These are phyloP conservation scores for Thereva nobilitata DNA, from an alignment of 2,888 invertebrate species.

Conservation along the genomic window DNA sequence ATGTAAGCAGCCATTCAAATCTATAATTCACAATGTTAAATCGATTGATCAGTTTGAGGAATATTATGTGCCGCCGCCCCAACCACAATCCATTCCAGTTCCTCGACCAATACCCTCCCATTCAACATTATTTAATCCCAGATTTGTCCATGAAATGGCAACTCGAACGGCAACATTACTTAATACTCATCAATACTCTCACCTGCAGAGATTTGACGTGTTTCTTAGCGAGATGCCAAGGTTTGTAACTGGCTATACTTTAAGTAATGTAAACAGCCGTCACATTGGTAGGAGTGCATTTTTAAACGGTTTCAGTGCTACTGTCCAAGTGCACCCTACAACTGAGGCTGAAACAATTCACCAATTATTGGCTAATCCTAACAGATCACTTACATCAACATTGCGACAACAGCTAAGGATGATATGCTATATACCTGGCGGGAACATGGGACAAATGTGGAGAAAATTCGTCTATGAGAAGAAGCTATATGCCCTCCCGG, in stretches of 20 bases:
- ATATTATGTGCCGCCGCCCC: constrained; percentile 63
- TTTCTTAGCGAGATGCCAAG: constrained; percentile 38
- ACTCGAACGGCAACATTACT: not conserved
- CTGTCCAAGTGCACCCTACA: constrained; percentile 39
- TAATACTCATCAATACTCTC: too few relatives aligned
- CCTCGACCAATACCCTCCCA: constrained; percentile 14
- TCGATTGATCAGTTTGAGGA: constrained; percentile 88
- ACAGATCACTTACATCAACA: constrained; percentile 42
- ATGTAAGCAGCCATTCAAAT: constrained; percentile 89
- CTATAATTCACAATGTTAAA: constrained; percentile 90
- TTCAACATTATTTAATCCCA: not conserved
- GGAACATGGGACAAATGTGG: constrained; percentile 54
- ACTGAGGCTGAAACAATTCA: constrained; percentile 36
- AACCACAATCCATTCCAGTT: constrained; percentile 13
- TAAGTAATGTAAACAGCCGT: not conserved
- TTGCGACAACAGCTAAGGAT: constrained; percentile 49
- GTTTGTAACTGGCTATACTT: constrained; percentile 29
- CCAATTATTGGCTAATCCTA: constrained; percentile 32
- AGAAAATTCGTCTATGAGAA: constrained; percentile 75
- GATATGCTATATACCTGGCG: constrained; percentile 39
- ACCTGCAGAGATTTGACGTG: constrained; percentile 37
- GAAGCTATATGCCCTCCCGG: constrained; percentile 73
- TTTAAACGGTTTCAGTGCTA: constrained; percentile 38
- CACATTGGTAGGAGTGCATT: not conserved
- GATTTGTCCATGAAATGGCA: not conserved